phyloP scores from a whole-genome alignment of 2,888 invertebrate species.

The Diarsia brunnea region DNA sequence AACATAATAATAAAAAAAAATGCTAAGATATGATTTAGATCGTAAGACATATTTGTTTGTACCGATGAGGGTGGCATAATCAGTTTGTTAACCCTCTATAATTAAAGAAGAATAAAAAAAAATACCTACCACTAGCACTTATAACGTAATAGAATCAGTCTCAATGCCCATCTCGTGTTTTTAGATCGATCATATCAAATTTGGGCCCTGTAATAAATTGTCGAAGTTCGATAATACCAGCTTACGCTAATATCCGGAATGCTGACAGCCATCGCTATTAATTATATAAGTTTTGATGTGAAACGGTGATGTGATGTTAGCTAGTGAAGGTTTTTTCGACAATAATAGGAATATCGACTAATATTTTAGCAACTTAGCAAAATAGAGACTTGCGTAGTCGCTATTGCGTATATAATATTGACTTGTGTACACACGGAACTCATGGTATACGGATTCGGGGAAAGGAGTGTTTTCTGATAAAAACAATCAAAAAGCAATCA shows the following conservation, averaged over 20 bases:
- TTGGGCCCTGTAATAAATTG: conserved; percentile 60
- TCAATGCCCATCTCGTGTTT: conserved; percentile 21
- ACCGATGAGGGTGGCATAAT: too few species aligned
- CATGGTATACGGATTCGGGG: neutral
- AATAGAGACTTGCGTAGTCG: too few species aligned
- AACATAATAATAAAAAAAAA: too few species aligned
- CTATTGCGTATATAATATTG: too few species aligned
- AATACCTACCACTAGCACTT: neutral
- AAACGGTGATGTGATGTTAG: conserved; percentile 11
- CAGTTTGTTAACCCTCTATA: too few species aligned
- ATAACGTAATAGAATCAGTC: conserved; percentile 33
- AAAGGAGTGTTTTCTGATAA: neutral
- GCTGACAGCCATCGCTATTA: conserved; percentile 61
- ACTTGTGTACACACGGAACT: neutral
- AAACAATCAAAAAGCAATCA: neutral
- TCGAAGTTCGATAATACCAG: conserved; percentile 65
- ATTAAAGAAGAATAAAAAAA: too few species aligned
- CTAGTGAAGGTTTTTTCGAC: neutral
- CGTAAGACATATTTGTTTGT: too few species aligned
- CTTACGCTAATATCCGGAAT: conserved; percentile 62
- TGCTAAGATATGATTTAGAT: too few species aligned
- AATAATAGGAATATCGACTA: conserved; percentile 12
- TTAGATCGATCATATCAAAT: conserved; percentile 61
- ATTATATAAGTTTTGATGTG: conserved; percentile 52
- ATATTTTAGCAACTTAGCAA: too few species aligned